Percentiles rank a stretch among this genome's conserved stretches.
phyloP scores from a whole-genome alignment of 2,113 vertebrate species.

The Clarias gariepinus region DNA sequence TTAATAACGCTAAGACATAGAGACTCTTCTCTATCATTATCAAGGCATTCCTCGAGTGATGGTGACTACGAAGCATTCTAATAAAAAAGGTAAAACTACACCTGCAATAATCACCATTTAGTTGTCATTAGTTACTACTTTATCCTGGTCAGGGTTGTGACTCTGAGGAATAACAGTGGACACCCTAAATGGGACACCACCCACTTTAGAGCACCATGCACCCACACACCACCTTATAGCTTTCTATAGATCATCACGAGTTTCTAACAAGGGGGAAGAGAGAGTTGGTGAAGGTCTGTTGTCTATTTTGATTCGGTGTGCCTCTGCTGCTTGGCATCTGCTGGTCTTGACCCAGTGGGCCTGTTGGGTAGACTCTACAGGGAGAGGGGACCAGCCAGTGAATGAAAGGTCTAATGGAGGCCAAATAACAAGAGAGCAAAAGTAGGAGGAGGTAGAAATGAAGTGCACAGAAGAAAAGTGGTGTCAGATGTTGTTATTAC shows the following conservation, averaged over 20 bases:
- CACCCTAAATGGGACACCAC: background rate
- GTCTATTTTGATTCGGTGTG: constrained; percentile 49
- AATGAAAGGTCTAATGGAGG: background rate
- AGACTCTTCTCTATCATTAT: background rate
- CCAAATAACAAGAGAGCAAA: background rate
- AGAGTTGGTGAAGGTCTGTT: background rate
- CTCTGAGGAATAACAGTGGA: background rate
- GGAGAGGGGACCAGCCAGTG: background rate
- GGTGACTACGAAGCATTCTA: background rate
- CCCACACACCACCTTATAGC: background rate
- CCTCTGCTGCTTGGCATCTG: constrained; percentile 54
- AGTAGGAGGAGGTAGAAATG: background rate
- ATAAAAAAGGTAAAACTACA: background rate
- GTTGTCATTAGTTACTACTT: background rate
- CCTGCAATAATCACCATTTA: background rate
- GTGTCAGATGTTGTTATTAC: background rate
- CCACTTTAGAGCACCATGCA: background rate
- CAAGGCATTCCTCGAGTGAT: too few species aligned
- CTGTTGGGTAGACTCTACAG: constrained; percentile 12
- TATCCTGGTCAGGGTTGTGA: background rate
- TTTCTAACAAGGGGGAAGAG: constrained; percentile 11
- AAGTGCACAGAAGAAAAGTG: background rate
- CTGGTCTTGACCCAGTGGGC: constrained; percentile 33
- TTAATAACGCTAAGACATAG: background rate
- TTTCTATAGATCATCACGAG: constrained; percentile 32